These are phyloP conservation scores for Passer domesticus DNA, from an alignment of 2,113 vertebrate genomes.

Conservation along the genomic window DNA sequence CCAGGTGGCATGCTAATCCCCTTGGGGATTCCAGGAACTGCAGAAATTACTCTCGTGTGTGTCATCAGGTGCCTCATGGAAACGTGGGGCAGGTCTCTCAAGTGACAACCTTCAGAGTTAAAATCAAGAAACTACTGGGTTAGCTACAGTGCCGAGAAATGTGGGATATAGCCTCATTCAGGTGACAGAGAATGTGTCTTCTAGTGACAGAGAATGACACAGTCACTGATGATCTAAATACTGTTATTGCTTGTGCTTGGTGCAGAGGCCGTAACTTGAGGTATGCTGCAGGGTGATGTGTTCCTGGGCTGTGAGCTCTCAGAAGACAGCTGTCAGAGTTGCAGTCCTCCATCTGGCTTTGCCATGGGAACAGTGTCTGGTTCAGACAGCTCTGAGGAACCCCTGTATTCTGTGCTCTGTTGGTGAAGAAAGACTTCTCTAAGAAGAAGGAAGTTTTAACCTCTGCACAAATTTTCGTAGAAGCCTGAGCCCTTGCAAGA, in stretches of 20 bases:
- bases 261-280: not conserved
- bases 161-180: not conserved
- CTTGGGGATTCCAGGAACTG: not conserved
- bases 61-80: rapidly evolving
- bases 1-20: not conserved
- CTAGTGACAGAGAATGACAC: rapidly evolving
- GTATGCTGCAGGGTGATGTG: rapidly evolving
- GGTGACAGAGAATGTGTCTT: not conserved
- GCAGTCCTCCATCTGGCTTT: rapidly evolving
- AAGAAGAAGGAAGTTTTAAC: not conserved
- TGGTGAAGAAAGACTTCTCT: not conserved
- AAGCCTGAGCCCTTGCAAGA: not conserved
- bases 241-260: not conserved
- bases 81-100: not conserved
- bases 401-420: not conserved
- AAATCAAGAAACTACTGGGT: not conserved
- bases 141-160: rapidly evolving
- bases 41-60: not conserved
- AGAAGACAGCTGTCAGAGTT: not conserved
- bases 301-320: not conserved
- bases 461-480: rapidly evolving
- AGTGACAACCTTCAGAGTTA: not conserved
- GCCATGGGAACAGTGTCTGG: not conserved
- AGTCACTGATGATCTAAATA: rapidly evolving
- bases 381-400: not conserved